Base-by-base conservation (phyloP, 2,888 invertebrate genomes). In the Ferdinandea cuprea region DNA sequence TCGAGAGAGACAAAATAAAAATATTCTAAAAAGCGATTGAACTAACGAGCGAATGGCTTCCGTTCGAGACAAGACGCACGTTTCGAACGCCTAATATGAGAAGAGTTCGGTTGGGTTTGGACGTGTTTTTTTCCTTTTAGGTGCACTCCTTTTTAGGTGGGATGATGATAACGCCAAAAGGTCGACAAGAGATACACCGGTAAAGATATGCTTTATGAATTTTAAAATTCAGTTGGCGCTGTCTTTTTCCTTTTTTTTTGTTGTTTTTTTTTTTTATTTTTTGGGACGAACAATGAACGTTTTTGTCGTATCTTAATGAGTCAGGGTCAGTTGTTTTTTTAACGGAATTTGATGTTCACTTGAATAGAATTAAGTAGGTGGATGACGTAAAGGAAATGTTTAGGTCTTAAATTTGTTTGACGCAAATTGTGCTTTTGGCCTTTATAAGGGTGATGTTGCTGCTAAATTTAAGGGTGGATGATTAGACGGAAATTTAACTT, bases 151-250 rank as follows among this genome's bases (percentile, higher is more conserved):
- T 83, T 81, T 81, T 77, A 61, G 56, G 78, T 73, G 52, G 63
- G 83, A 68, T 71, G 74, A 76, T 78, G 78, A 83, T 83, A 78
- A 78, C 73, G 77, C 83, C 72, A 65, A 78, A 78, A 73, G 83
- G 83, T 83, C 83, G 68, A 69, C 61, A 40, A 46, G 40, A 73
- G 48, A 79, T 79, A 73, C 46, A 68, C 50, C 21, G 40, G 35
- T 25, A 21, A 28, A 73, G 50, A 59, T 66, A 73, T 79, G 69
- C 50, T 50, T 61, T 59, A 61, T 81, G 77, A 44, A 44, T 44
- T 83, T 78, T 83, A 35, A 56, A 73, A 83, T 83, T 83, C 72
- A 83, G 68, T 58, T 46, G 56, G 72, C 61, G 42, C 19, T 59
- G 37, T 76, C 66, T 21, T 65, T 69, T 37, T 35, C 30, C 54